Base-by-base conservation (phyloP, 1,140 invertebrate species). In the Macrosteles quadrilineatus region DNA sequence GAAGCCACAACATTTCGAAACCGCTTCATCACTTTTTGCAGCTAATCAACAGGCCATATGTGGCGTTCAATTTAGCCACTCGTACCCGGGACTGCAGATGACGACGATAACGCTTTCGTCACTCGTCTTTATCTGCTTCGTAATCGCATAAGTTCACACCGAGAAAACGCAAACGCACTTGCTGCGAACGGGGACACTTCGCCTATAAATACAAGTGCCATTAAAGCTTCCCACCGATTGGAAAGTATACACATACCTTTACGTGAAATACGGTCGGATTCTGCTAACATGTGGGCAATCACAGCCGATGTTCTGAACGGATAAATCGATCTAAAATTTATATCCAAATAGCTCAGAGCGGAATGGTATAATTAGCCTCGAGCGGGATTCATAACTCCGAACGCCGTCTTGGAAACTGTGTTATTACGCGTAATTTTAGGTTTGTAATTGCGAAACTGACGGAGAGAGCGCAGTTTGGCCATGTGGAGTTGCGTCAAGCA, bases 371-470 rank as follows among this genome's bases (percentile, higher is more conserved):
- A 59, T 59, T 59, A 59, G 55, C 9, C 55, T 3, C 6, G 55
- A 59, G 55, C 55, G 55, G 25, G 55, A 59, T 59, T 59, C 55
- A 59, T 59, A 59, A 30, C 55, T 59, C 55, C 14, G 25, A 30
- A 4, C 47, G 47, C 47, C 21, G 47, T 50, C 47, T 50, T 4
- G 55, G 55, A 59, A 59, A 59, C 55, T 14, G 55, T 59, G 55
- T 59, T 59, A 59, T 59, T 59, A 59, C 55, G 23, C 9, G 55
- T 59, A 59, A 59, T 59, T 25, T 59, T 59, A 59, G 55, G 55
- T 59, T 59, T 59, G 55, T 59, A 59, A 59, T 59, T 59, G 55
- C 55, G 55, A 59, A 25, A 59, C 27, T 25, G 14, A 14, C 32
- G 32, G 32, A 36, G 32, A 36, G 32, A 36, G 32, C 32, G 32